These are phyloP conservation scores for Rhimphoctona megacephalus DNA, from an alignment of 2,888 invertebrate species.

Conservation along the genomic window DNA sequence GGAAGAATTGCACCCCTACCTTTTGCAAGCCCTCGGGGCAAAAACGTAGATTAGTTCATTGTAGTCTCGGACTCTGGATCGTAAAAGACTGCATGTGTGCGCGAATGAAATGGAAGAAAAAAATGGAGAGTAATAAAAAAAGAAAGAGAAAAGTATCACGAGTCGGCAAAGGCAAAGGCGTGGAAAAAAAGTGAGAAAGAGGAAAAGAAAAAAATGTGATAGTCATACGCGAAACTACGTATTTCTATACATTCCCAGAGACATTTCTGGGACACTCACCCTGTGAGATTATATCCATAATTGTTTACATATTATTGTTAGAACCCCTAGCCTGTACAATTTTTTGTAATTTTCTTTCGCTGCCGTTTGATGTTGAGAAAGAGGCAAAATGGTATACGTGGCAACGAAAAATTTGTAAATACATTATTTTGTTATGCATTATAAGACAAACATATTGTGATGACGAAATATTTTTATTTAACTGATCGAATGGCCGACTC, in stretches of 20 bases:
- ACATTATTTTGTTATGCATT: neutral
- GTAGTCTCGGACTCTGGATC: slow-evolving; percentile 50
- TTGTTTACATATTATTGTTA: slow-evolving; percentile 9
- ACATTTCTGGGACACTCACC: neutral
- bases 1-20: slow-evolving; percentile 23
- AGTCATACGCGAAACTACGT: slow-evolving; percentile 36
- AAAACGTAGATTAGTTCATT: slow-evolving; percentile 64
- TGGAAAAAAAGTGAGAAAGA: slow-evolving; percentile 33
- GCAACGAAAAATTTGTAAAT: neutral
- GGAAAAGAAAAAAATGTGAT: slow-evolving; percentile 40
- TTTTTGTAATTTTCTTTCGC: neutral
- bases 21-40: slow-evolving; percentile 20
- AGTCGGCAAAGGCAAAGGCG: slow-evolving; percentile 41
- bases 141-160: slow-evolving; percentile 24
- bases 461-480: too few relatives aligned
- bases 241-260: neutral
- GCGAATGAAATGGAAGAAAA: slow-evolving; percentile 27
- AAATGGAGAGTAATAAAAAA: slow-evolving; percentile 30
- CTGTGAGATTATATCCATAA: slow-evolving; percentile 17
- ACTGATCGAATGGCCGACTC: too few relatives aligned
- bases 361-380: neutral
- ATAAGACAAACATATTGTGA: too few relatives aligned
- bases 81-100: slow-evolving; percentile 22
- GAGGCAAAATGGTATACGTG: neutral
- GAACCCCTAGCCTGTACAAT: neutral